Evolutionary conservation across 1,140 invertebrate genomes (phyloP).

Genomic region (Chionoecetes opilio): DNA sequence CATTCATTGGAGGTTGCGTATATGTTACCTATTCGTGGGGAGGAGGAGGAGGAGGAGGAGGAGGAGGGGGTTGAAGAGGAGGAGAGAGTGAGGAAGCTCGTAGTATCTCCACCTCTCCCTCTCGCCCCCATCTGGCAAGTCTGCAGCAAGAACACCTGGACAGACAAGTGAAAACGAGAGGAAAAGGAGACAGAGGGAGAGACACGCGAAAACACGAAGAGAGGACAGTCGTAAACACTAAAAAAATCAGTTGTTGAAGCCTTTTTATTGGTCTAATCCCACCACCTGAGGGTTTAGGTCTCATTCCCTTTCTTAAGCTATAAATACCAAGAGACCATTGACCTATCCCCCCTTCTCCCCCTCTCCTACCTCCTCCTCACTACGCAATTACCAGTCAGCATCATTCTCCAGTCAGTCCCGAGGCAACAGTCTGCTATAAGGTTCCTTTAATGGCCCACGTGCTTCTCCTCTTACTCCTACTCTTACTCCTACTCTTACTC

Average conservation of each 20-base stretch:
- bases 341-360: conserved; percentile 23
- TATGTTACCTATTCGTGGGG: background rate
- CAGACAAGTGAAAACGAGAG: background rate
- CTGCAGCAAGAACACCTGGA: background rate
- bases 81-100: background rate
- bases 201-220: background rate
- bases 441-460: background rate
- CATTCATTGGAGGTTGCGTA: conserved; percentile 25
- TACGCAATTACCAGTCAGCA: background rate
- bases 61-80: background rate
- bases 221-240: background rate
- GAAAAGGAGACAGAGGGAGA: background rate
- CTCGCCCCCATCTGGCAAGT: background rate
- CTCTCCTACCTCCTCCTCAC: background rate
- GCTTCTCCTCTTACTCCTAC: background rate
- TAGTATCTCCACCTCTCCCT: background rate
- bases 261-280: background rate
- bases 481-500: too few relatives aligned
- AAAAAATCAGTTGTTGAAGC: too few relatives aligned
- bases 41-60: conserved; percentile 3
- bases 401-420: background rate
- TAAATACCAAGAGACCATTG: conserved; percentile 29
- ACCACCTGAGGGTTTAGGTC: background rate
- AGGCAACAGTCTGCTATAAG: background rate
- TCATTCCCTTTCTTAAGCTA: conserved; percentile 10